Evolutionary conservation across 64 coral and sea anemone genomes (phyloP).

Genomic region (Stichodactyla helianthus): DNA sequence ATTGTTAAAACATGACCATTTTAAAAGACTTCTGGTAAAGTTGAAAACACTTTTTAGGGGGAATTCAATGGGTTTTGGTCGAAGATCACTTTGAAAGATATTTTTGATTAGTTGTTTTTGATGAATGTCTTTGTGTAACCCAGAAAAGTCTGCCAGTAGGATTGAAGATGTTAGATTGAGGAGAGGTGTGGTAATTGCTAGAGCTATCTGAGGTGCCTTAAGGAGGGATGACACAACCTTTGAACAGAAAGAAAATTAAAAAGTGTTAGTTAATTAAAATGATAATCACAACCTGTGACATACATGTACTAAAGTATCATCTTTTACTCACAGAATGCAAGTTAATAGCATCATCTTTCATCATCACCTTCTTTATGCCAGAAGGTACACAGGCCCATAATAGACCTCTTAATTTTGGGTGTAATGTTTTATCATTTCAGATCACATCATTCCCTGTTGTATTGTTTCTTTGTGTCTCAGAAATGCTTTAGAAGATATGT

Average conservation of each 20-base stretch:
- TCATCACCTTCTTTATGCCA: too few relatives aligned
- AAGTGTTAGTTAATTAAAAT: neutral
- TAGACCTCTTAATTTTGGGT: too few relatives aligned
- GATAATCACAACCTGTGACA: neutral
- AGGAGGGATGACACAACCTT: neutral
- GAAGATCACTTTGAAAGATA: constrained; percentile 14
- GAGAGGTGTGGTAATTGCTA: neutral
- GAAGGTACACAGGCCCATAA: too few relatives aligned
- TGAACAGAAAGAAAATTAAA: neutral
- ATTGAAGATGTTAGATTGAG: constrained; percentile 53
- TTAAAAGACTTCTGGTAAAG: constrained; percentile 42
- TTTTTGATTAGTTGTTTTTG: constrained; percentile 30
- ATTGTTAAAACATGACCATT: constrained; percentile 37
- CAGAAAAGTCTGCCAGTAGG: constrained; percentile 37
- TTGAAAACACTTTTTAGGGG: constrained; percentile 14
- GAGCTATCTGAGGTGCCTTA: neutral
- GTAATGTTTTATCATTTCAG: too few relatives aligned
- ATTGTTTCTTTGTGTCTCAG: too few relatives aligned
- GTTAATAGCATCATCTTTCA: too few relatives aligned
- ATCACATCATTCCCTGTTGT: too few relatives aligned
- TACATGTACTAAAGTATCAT: too few relatives aligned
- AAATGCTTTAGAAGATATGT: too few relatives aligned
- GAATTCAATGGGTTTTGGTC: neutral
- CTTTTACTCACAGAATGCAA: too few relatives aligned
- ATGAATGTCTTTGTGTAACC: constrained; percentile 22